phyloP scores from a whole-genome alignment of 2,888 invertebrate genomes.

The Steinernema scapterisci region DNA sequence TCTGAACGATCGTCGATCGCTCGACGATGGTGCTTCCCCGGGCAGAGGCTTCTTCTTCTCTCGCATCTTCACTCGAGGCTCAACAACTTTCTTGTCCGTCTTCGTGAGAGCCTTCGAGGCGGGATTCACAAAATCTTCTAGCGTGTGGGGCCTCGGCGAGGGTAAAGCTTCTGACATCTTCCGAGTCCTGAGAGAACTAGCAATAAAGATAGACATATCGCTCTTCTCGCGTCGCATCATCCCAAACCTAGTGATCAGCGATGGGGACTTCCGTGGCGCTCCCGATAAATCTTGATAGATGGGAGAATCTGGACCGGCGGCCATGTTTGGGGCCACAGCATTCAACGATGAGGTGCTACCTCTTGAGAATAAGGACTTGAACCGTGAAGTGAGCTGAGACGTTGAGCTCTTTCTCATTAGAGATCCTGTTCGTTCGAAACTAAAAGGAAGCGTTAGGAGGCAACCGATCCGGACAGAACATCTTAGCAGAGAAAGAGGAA shows the following conservation, averaged over 20 bases:
- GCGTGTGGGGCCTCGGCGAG: not conserved
- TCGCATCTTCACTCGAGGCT: slow-evolving; percentile 12
- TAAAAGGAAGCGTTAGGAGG: slow-evolving; percentile 31
- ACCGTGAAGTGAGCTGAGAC: not conserved
- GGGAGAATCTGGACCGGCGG: not conserved
- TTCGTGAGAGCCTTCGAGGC: not conserved
- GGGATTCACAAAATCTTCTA: not conserved
- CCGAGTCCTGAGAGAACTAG: not conserved
- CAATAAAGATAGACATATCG: slow-evolving; percentile 21
- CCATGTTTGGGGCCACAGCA: slow-evolving; percentile 12
- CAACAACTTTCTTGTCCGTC: not conserved
- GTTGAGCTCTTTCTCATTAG: not conserved
- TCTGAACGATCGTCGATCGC: not conserved
- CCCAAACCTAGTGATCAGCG: slow-evolving; percentile 1
- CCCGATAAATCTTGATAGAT: not conserved
- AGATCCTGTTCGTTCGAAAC: slow-evolving; percentile 27
- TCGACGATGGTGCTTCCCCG: not conserved
- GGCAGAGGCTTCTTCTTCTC: not conserved
- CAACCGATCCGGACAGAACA: slow-evolving; percentile 18
- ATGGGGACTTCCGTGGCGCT: not conserved
- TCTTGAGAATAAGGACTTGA: slow-evolving; percentile 22
- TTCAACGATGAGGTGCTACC: not conserved
- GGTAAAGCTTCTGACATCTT: not conserved
- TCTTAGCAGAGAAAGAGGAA: not conserved
- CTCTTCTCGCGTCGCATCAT: slow-evolving; percentile 24